These are phyloP conservation scores for Gymnosoma rotundatum DNA, from an alignment of 2,888 invertebrate genomes.

Conservation along the genomic window DNA sequence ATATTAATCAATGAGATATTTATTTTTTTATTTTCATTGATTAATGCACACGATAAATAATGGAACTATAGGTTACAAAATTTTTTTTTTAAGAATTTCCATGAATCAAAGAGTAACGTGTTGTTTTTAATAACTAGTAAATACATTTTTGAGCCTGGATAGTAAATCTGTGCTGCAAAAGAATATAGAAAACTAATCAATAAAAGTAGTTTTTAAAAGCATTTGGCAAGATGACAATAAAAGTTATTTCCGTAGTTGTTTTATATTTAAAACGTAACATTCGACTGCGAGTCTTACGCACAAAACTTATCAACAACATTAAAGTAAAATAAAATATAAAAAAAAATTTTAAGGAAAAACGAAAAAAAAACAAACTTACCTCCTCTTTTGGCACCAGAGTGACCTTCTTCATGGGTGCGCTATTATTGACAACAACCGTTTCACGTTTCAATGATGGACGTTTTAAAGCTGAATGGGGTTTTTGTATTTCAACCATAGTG, in stretches of 20 bases:
- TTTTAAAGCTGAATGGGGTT: slow-evolving; percentile 80
- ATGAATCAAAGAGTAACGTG: too few relatives aligned
- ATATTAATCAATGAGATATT: too few relatives aligned
- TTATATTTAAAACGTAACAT: not conserved
- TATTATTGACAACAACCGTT: slow-evolving; percentile 81
- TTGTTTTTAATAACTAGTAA: too few relatives aligned
- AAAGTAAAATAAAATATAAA: too few relatives aligned
- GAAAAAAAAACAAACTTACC: slow-evolving; percentile 76
- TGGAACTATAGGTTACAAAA: too few relatives aligned
- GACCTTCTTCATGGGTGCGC: slow-evolving; percentile 82
- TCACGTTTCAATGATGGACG: slow-evolving; percentile 80
- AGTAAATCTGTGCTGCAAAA: not conserved
- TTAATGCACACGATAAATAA: too few relatives aligned
- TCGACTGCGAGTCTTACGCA: too few relatives aligned
- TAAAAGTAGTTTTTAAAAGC: not conserved
- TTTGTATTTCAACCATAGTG: slow-evolving; percentile 81
- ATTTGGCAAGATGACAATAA: slow-evolving; percentile 1
- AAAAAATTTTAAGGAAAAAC: not conserved
- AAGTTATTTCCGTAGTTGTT: slow-evolving; percentile 14
- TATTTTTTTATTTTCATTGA: too few relatives aligned
- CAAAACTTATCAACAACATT: too few relatives aligned
- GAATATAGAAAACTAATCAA: not conserved
- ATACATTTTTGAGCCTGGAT: not conserved
- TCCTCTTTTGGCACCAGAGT: slow-evolving; percentile 82
- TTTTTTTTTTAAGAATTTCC: too few relatives aligned